Base-by-base conservation (phyloP, 2,797 vertebrate species). In the Odontamblyopus rebecca region DNA sequence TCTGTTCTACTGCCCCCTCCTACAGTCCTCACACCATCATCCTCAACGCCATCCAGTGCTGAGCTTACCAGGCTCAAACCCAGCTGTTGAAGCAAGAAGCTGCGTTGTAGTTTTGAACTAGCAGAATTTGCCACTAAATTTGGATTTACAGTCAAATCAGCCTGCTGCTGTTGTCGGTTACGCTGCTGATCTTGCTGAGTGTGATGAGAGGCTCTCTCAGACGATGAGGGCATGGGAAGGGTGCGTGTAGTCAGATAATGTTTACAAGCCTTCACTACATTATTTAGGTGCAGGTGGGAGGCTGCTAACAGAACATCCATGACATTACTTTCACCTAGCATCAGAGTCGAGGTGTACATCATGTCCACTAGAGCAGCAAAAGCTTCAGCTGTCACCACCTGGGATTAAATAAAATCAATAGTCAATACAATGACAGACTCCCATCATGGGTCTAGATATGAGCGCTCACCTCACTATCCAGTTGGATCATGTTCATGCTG, bases 301-400 rank as follows among this genome's bases (percentile, higher is more conserved):
- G 98, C 97, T 13, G 98, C 97, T 51, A 99, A 87, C 74, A 99
- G 92, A 73, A 99, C 93, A 57, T 99, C 98, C 98, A 99, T 99
- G 50, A 99, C 97, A 0, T 99, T 99, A 90, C 97, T 99, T 87
- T 98, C 97, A 11, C 97, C 97, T 2, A 99, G 95, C 95, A 98
- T 98, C 12, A 99, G 94, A 0, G 97, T 98, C n/a, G 98, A 99
- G 0, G 97, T 98, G 72, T 99, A 99, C 97, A 99, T 99, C 97
- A 99, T 99, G 90, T 99, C 97, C 72, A 99, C 95, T 67, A 99
- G 94, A 0, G 97, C 97, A 0, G 97, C 96, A 60, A 99, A 99
- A 1, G 98, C 98, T 87, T 99, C 98, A 0, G 97, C 95, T 0
- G 98, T 99, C 87, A 99, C 98, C 76, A 99, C 98, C 92, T 93